Base-by-base conservation (phyloP, 2,888 invertebrate genomes). In the Tinea trinotella region DNA sequence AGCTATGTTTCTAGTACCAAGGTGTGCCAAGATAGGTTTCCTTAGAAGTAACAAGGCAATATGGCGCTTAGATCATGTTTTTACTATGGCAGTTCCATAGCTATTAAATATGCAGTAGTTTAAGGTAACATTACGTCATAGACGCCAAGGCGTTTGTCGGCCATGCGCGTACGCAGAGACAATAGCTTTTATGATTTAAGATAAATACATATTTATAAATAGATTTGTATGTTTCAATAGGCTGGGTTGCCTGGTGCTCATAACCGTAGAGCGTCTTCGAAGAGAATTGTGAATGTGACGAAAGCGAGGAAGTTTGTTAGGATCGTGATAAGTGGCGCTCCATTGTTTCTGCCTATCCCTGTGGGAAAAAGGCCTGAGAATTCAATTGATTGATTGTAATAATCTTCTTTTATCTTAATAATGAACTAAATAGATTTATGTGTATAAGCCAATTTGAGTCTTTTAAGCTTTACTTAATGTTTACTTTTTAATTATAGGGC, bases 101-200 rank as follows among this genome's bases (percentile, higher is more conserved):
- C 50, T 66, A 67, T 67, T 67, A 70, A 72, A 73, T 74, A 71
- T 72, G 71, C 72, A 71, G 64, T 75, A 71, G 50, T 15, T 18
- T 50, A 50, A 24, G 66, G 67, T 66, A 62, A 56, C 54, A 67
- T 79, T 76, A 75, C 79, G 77, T 80, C 79, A 80, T 73, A 53
- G 35, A 44, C 46, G 54, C 56, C 52, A 57, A 58, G 56, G 61
- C 58, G 61, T 59, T 57, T 54, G 46, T 55, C 53, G 56, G 53
- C 57, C 55, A 30, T 48, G 10, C 46, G 46, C 46, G n/a, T 17
- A 19, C 46, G 46, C 3, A 46, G 5, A 46, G 19, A 46, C 46
- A 46, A 46, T 46, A 46, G 46, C 19, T 19, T 19, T 46, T 46
- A 46, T 46, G 40, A 13, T 40, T 40, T 40, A 13, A 15, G 40